Evolutionary conservation across 2,113 vertebrate species (phyloP).

Genomic region (Bubo bubo): DNA sequence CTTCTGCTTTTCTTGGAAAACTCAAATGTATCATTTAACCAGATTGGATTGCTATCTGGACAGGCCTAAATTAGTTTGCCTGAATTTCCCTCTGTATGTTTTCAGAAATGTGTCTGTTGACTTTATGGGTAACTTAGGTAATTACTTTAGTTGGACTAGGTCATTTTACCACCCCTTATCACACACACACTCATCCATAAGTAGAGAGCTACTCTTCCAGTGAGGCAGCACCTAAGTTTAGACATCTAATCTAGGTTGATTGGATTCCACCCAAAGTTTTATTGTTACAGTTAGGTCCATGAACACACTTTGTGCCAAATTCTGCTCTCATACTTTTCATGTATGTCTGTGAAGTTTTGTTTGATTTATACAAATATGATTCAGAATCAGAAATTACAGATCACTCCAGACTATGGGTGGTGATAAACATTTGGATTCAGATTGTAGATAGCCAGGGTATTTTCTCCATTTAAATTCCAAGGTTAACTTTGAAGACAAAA

Average conservation of each 20-base stretch:
- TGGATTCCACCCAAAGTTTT: not conserved
- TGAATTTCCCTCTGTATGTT: not conserved
- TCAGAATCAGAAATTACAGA: not conserved
- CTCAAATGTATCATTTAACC: not conserved
- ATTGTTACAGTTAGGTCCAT: not conserved
- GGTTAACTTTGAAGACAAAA: not conserved
- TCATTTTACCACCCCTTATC: not conserved
- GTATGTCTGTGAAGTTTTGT: not conserved
- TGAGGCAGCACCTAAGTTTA: not conserved
- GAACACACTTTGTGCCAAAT: not conserved
- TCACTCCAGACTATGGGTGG: not conserved
- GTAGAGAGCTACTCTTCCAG: not conserved
- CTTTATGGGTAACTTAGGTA: not conserved
- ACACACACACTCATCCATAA: too few species aligned
- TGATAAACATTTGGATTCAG: not conserved
- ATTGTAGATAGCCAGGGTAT: not conserved
- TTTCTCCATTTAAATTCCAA: not conserved
- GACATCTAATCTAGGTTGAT: not conserved
- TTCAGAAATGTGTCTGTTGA: not conserved
- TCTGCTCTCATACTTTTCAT: not conserved
- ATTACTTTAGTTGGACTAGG: not conserved
- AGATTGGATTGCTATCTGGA: not conserved
- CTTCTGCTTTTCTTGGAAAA: not conserved
- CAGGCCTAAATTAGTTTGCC: not conserved
- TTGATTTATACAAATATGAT: not conserved